A percentile compares a stretch with the other conserved stretches of the same genome.
Conservation (phyloP, 2,797 vertebrate species). For the Coracias cyanogaster region DNA sequence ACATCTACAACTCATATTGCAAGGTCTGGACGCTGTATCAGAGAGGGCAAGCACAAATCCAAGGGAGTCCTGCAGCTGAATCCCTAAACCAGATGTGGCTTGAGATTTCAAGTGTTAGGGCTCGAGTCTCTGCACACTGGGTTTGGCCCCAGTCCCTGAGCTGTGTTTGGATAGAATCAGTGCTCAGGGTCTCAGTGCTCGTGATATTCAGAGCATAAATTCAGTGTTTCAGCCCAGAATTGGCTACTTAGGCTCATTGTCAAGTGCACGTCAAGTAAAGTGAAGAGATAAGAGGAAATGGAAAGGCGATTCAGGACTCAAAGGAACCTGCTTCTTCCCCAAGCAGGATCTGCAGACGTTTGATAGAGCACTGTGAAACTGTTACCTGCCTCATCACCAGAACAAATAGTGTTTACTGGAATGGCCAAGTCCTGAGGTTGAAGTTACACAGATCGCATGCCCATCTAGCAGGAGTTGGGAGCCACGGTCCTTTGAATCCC, state of each 20-base stretch:
- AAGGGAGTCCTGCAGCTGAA: neutral
- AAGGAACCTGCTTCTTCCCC: neutral
- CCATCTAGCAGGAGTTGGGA: neutral
- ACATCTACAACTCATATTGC: neutral
- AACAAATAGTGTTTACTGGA: neutral
- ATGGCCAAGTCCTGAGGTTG: neutral
- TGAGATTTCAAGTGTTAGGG: neutral
- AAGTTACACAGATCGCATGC: neutral
- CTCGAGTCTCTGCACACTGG: neutral
- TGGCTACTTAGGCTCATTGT: neutral
- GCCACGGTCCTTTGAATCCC: neutral
- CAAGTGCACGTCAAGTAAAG: accelerated
- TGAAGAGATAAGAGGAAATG: neutral
- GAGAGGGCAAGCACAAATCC: neutral
- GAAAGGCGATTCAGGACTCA: neutral
- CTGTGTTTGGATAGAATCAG: neutral
- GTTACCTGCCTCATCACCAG: neutral
- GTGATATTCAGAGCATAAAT: neutral
- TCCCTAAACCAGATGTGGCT: neutral
- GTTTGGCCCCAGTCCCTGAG: neutral
- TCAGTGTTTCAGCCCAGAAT: neutral
- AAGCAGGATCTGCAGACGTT: neutral
- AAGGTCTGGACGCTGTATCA: neutral
- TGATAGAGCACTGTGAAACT: neutral
- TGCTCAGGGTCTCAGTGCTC: neutral